Base-by-base conservation (phyloP, 2,113 vertebrate genomes). In the Capreolus pygargus region DNA sequence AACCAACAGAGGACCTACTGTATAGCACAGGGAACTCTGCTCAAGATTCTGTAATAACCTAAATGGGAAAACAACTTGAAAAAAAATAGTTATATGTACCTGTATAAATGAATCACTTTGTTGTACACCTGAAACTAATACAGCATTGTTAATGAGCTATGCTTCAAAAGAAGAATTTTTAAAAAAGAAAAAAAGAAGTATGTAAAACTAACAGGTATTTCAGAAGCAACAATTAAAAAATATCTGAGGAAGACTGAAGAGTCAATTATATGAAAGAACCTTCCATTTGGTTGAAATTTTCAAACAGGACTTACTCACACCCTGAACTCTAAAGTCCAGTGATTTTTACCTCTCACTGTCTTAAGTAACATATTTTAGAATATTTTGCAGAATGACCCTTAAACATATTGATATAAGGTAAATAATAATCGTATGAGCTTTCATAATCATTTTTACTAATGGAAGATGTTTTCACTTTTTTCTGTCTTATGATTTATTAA, bases 251-350 rank as follows among this genome's bases (percentile, higher is more conserved):
- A 79, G 33, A 55, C 2, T 11, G 17, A 84, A 81, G 12, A 70
- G 23, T 74, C 33, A 13, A 21, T 2, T 45, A 19, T 17, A 28
- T 8, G 25, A 12, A 36, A 15, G 2, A 27, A 47, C 2, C 6
- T 94, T 28, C 23, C 74, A 79, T 47, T 89, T 58, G 6, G 6
- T 52, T 43, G 23, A 45, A 58, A 67, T 58, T 39, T 89, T 45
- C 33, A 90, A 61, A 67, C 0, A 0, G 15, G 0, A 1, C 10
- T 13, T 1, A 45, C 1, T 76, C 5, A 7, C 47, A 39, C 4
- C 3, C 5, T 36, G 21, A 91, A 90, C 76, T 50, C 5, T 16
- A 17, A 92, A n/a, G 2, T 36, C 6, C 25, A 28, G 3, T 19
- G 23, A 23, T 9, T 50, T 79, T 39, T 9, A 28, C 14, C 4